Percentiles rank a stretch among this genome's conserved stretches.
phyloP scores from a whole-genome alignment of 2,888 invertebrate genomes.

The Drosophila lacicola region DNA sequence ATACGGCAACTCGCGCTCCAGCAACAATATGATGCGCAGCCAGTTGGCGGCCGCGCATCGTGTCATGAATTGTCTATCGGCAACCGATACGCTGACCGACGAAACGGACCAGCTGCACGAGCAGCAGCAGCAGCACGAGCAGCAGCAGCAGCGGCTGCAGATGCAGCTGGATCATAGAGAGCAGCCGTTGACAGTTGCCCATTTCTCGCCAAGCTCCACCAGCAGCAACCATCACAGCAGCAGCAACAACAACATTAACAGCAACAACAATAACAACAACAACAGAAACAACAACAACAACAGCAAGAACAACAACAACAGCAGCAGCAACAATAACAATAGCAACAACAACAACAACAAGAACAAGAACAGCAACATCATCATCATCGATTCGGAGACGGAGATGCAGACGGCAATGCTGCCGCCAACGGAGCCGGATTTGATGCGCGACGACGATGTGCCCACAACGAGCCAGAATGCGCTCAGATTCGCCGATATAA shows the following conservation, averaged over 20 bases:
- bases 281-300: background rate
- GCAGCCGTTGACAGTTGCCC: background rate
- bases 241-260: background rate
- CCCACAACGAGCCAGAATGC: constrained; percentile 40
- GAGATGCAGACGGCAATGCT: constrained; percentile 41
- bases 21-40: constrained; percentile 53
- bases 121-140: background rate
- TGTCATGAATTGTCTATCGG: constrained; percentile 12
- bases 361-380: background rate
- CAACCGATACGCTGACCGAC: background rate
- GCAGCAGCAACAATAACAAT: background rate
- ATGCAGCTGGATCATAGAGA: constrained; percentile 9
- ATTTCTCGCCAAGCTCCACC: background rate
- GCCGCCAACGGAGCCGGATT: constrained; percentile 11
- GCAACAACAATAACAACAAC: background rate
- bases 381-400: constrained; percentile 14
- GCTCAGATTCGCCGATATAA: background rate
- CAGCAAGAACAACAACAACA: background rate
- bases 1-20: constrained; percentile 68
- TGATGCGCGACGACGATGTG: constrained; percentile 21
- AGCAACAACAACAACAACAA: background rate
- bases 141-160: background rate
- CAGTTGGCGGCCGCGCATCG: constrained; percentile 34
- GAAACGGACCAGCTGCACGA: constrained; percentile 2
- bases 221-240: background rate